Conservation (phyloP, 2,797 vertebrate genomes). For the Ceryle rudis region DNA sequence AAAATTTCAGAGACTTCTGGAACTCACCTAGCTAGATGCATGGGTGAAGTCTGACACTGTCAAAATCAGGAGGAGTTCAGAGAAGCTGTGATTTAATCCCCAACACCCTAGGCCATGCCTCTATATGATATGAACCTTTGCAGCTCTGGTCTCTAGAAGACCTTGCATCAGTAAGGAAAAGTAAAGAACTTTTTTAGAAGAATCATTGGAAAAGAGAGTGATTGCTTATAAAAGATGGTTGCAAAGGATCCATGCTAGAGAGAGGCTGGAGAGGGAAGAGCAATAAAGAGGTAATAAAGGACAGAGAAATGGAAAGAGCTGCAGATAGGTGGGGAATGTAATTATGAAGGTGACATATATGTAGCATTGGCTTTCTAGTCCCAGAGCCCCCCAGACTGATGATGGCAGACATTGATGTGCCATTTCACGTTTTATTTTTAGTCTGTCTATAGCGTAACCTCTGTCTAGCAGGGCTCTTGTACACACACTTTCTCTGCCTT, state of each 20-base stretch:
- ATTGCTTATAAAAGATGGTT: not conserved
- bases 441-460: not conserved
- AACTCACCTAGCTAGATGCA: not conserved
- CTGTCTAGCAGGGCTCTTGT: not conserved
- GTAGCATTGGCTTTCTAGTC: not conserved
- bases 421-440: not conserved
- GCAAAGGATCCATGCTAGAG: not conserved
- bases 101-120: not conserved
- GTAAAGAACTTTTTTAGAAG: not conserved
- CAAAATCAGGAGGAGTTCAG: not conserved
- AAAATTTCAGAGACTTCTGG: not conserved
- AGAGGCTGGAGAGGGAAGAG: not conserved
- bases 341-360: not conserved
- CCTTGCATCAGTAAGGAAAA: not conserved
- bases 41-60: not conserved
- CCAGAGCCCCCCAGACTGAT: not conserved
- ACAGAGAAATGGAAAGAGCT: not conserved
- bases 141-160: not conserved
- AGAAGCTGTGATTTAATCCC: not conserved
- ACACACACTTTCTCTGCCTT: not conserved
- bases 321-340: not conserved
- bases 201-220: not conserved
- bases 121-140: fast-evolving
- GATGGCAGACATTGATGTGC: not conserved
- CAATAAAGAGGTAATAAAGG: not conserved